These are phyloP conservation scores for Drosophila bocqueti DNA, from an alignment of 1,140 invertebrate species.

Conservation along the genomic window DNA sequence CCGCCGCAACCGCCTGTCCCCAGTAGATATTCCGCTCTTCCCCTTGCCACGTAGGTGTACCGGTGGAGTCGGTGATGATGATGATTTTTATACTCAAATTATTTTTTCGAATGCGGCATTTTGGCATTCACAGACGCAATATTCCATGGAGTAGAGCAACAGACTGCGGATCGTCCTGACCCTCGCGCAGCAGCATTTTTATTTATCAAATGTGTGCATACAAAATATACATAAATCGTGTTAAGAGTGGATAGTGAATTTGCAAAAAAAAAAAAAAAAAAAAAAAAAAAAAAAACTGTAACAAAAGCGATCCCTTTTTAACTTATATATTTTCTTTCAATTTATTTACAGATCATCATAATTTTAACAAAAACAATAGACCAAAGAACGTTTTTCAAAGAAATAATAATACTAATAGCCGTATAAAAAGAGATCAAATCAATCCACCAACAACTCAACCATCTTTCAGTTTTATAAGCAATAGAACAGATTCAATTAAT, in stretches of 20 bases:
- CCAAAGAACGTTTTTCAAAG: conserved; percentile 67
- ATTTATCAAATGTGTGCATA: conserved; percentile 79
- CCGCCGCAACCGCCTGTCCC: conserved; percentile 40
- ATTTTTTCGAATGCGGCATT: conserved; percentile 72
- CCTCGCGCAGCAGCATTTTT: conserved; percentile 78
- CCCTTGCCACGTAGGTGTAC: conserved; percentile 16
- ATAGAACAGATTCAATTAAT: conserved; percentile 75
- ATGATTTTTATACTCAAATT: conserved; percentile 78
- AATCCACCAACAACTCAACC: conserved; percentile 50
- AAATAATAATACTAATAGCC: conserved; percentile 51
- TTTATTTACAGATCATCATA: conserved; percentile 81
- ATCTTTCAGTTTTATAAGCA: conserved; percentile 71
- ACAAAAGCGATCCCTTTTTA: neutral
- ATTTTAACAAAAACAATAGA: conserved; percentile 83
- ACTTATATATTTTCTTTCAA: conserved; percentile 23
- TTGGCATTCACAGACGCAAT: conserved; percentile 65
- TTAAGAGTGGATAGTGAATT: conserved; percentile 37
- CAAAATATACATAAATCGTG: conserved; percentile 13
- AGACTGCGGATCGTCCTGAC: conserved; percentile 77
- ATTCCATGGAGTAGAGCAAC: conserved; percentile 80
- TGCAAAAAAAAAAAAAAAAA: neutral
- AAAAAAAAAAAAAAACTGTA: neutral
- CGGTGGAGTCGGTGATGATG: conserved; percentile 46
- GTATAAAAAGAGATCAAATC: conserved; percentile 16
- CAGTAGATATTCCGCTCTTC: conserved; percentile 30